Base-by-base conservation (phyloP, 2,113 vertebrate species). In the Engraulis encrasicolus region DNA sequence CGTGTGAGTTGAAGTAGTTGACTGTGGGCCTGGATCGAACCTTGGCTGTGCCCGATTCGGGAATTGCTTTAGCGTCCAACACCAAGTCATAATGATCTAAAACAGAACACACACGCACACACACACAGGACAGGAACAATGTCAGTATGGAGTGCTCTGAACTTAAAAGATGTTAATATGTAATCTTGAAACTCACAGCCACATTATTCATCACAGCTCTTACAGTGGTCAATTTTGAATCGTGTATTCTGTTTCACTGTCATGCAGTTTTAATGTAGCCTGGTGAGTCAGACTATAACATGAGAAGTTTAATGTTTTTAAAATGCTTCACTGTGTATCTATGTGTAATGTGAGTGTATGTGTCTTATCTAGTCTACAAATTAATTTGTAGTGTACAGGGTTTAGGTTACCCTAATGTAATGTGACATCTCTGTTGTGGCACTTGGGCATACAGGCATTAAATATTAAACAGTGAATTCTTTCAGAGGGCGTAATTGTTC, bases 11-110 rank as follows among this genome's bases (percentile, higher is more conserved):
- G 84, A 85, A 87, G 86, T 95, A 95, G 52, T 94, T 96, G 83
- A 96, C 95, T 0, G 93, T 95, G 52, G 95, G 95, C 86, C 95
- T 91, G 50, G 94, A 91, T 34, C 93, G 90, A 31, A 96, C 95
- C 17, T 93, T 95, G 38, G 95, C 95, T 5, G 94, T 95, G 50
- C 95, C 94, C 2, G 94, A 94, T 71, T 95, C 94, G 0, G 86
- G 90, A 58, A 93, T 91, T 0, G 82, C 85, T 23, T 92, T 45
- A 0, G 93, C 82, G 17, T 84, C 85, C 81, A 93, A 77, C 17
- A 90, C 79, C 82, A 92, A 80, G 78, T 93, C 91, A 45, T 91
- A 83, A 81, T 91, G 88, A 1, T 93, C 94, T 96, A 89, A 82
- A 86, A 81, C 84, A 80, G 23, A 83, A 49, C 27, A 84, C 74